phyloP scores from a whole-genome alignment of 1,140 invertebrate species.

The Meloidogyne hapla region DNA sequence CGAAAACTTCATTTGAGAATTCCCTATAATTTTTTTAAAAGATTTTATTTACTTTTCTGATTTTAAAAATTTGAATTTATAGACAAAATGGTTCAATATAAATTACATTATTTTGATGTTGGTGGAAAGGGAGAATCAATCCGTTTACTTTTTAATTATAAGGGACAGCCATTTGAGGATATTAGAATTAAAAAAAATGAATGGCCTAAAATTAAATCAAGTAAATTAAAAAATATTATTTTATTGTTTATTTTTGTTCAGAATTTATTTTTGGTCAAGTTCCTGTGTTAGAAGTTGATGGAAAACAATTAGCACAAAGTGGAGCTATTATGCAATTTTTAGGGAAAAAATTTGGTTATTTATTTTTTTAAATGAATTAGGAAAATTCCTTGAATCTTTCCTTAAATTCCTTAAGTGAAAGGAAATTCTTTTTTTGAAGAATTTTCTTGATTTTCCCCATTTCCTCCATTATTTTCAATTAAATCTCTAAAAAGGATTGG shows the following conservation, averaged over 20 bases:
- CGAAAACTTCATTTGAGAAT: too few relatives aligned
- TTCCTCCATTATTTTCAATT: too few relatives aligned
- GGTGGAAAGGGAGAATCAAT: conserved; percentile 29
- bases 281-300: conserved; percentile 63
- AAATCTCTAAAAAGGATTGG: too few relatives aligned
- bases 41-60: neutral
- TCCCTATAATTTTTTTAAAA: too few relatives aligned
- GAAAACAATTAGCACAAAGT: conserved; percentile 51
- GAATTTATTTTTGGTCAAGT: conserved; percentile 52
- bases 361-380: neutral
- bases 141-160: conserved; percentile 33
- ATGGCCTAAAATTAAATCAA: conserved; percentile 29
- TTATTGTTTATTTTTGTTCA: conserved; percentile 16
- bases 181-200: conserved; percentile 24
- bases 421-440: too few relatives aligned
- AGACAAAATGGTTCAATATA: conserved; percentile 36
- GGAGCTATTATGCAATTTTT: conserved; percentile 56
- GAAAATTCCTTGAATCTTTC: conserved; percentile 14
- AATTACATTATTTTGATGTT: conserved; percentile 35
- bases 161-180: conserved; percentile 37
- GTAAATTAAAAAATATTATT: conserved; percentile 25
- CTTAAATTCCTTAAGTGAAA: too few relatives aligned
- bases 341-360: conserved; percentile 54
- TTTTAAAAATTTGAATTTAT: too few relatives aligned
- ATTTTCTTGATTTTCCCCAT: too few relatives aligned